Evolutionary conservation across 1,140 invertebrate species (phyloP).

Genomic region (Liolophura sinensis): DNA sequence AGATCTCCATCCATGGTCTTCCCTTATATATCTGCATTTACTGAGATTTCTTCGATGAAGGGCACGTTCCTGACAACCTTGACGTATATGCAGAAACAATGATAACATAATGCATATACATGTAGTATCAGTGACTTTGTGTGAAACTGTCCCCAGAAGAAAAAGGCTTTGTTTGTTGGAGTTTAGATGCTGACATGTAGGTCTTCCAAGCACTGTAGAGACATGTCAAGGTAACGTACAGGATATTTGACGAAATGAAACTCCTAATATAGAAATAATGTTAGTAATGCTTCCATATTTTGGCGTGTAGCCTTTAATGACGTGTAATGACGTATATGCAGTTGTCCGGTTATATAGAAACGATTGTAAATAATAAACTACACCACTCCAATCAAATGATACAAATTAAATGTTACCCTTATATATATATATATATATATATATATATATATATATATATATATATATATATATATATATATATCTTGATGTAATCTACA

Average conservation of each 20-base stretch:
- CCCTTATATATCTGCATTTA: no score
- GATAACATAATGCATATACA: no score
- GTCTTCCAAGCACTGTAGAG: no score
- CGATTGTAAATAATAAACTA: neutral
- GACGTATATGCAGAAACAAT: no score
- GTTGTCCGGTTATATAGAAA: slow-evolving; percentile 2
- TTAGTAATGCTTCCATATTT: neutral
- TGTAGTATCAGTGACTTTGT: no score
- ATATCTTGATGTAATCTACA: slow-evolving; percentile 2
- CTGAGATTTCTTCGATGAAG: no score
- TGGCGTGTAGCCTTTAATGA: neutral
- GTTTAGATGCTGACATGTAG: no score
- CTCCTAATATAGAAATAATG: neutral
- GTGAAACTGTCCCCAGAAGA: no score
- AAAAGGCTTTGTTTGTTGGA: no score
- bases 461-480: slow-evolving; percentile 9
- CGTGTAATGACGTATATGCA: neutral
- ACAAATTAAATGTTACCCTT: neutral
- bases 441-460: slow-evolving; percentile 11
- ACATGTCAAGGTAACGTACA: no score
- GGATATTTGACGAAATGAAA: neutral
- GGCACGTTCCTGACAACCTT: no score
- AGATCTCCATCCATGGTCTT: no score
- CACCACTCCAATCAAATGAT: neutral
- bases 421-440: slow-evolving; percentile 9